Percentiles rank a stretch among this genome's conserved stretches.
Conservation (phyloP, 2,888 invertebrate species). For the Hypselothyrea guttata region DNA sequence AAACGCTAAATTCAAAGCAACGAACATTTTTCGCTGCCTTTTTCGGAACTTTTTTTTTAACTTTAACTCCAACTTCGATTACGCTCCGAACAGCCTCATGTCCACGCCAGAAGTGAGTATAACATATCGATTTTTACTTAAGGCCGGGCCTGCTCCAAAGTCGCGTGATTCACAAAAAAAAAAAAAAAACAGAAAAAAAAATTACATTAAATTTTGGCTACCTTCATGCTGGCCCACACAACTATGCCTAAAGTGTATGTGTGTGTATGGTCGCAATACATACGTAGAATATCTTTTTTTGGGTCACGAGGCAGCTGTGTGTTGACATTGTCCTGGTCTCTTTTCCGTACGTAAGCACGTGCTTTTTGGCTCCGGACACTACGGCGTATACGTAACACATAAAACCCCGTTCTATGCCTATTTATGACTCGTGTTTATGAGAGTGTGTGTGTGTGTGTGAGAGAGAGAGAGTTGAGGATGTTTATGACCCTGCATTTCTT, state of each 20-base stretch:
- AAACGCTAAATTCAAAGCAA: slow-evolving; percentile 14
- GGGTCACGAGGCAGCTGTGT: slow-evolving; percentile 70
- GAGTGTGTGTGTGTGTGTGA: slow-evolving; percentile 3
- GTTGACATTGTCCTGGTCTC: slow-evolving; percentile 77
- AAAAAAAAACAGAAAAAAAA: too few species aligned
- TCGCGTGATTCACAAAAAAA: slow-evolving; percentile 76
- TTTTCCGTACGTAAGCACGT: slow-evolving; percentile 65
- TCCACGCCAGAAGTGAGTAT: slow-evolving; percentile 66
- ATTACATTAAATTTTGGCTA: slow-evolving; percentile 47
- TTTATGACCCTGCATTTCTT: too few species aligned
- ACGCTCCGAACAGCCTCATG: slow-evolving; percentile 7
- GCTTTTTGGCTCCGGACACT: slow-evolving; percentile 61
- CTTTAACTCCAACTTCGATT: slow-evolving; percentile 16
- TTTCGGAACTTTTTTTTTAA: slow-evolving; percentile 35
- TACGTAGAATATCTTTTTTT: slow-evolving; percentile 51
- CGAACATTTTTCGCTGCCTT: slow-evolving; percentile 10
- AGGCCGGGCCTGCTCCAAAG: slow-evolving; percentile 40
- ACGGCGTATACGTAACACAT: slow-evolving; percentile 61
- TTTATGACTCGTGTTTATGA: neutral
- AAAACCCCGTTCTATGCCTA: slow-evolving; percentile 19
- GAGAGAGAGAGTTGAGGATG: neutral
- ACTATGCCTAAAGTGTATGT: slow-evolving; percentile 13
- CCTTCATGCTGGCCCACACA: slow-evolving; percentile 11
- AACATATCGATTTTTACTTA: slow-evolving; percentile 65
- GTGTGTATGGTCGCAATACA: neutral